Base-by-base conservation (phyloP, 2,888 invertebrate species). In the Morpho achilles region DNA sequence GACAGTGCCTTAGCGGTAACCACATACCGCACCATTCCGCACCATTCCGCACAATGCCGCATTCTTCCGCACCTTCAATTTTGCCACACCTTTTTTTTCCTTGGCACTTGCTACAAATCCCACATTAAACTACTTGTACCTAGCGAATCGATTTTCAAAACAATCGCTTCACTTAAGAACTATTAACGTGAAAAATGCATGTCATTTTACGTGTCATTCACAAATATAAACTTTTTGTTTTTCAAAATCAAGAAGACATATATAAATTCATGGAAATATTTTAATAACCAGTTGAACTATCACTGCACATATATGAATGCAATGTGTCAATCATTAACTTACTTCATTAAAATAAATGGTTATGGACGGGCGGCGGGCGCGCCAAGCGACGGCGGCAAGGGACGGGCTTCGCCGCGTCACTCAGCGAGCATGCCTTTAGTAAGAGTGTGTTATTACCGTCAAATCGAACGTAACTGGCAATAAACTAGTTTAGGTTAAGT, bases 391-490 rank as follows among this genome's bases (percentile, higher is more conserved):
- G 75, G 73, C 68, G 72, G 67, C 67, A 67, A 72, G 76, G 67
- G 80, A 75, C 75, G 74, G 76, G 76, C 77, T 73, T 72, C 69
- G 72, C 67, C 67, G 68, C 69, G 69, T 70, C 72, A 69, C 70
- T 72, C 69, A 70, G 79, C 76, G 77, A 82, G 79, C 80, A 84
- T 79, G 86, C 88, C 84, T 85, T 86, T 81, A 82, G 78, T 76
- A 72, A 76, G 79, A 83, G 80, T 82, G 81, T 81, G 75, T 77
- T 75, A 75, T 75, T 80, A 78, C 75, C 76, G 75, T 78, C 77
- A 79, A 80, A 81, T 83, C 76, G 78, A 84, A 79, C 74, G 75
- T 84, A 82, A 84, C 78, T 82, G 88, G 89, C 89, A 88, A 87
- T 88, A 87, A 87, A 80, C 70, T 85, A 83, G 83, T 67, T 67